phyloP scores from a whole-genome alignment of 2,888 invertebrate species.

The Leucoma salicis region DNA sequence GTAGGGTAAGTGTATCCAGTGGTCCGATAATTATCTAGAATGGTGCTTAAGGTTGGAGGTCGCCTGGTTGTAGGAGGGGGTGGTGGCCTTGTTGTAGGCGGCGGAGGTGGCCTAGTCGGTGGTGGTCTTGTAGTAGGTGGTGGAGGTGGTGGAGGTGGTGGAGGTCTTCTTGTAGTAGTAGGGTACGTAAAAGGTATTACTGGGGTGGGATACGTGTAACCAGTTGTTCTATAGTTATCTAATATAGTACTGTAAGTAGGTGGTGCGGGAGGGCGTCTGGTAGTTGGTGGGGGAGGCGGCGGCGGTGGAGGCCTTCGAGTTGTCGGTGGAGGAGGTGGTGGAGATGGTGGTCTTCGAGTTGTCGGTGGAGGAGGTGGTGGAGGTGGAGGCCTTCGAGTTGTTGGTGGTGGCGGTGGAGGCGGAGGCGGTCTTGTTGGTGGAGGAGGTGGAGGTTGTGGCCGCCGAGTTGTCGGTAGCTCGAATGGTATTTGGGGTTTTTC shows the following conservation, averaged over 20 bases:
- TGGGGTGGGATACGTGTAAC: constrained; percentile 34
- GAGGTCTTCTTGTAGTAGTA: constrained; percentile 12
- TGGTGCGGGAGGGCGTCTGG: constrained; percentile 16
- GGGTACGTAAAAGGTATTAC: constrained; percentile 23
- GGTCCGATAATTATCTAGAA: constrained; percentile 25
- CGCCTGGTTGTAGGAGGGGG: constrained; percentile 15
- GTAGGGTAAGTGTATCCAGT: constrained; percentile 37
- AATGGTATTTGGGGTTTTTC: constrained; percentile 39
- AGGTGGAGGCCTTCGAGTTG: constrained; percentile 15
- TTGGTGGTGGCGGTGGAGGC: constrained; percentile 13
- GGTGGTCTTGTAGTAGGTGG: constrained; percentile 14
- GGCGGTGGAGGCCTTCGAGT: constrained; percentile 30
- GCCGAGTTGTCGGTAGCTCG: constrained; percentile 29
- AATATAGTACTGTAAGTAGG: constrained; percentile 28
- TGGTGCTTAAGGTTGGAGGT: constrained; percentile 26
- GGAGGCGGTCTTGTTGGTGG: constrained; percentile 9
- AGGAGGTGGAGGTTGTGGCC: constrained; percentile 24
- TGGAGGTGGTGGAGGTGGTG: constrained; percentile 24
- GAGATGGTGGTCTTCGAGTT: constrained; percentile 18
- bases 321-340: constrained; percentile 16
- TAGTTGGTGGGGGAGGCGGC: constrained; percentile 9
- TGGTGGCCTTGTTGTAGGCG: constrained; percentile 24
- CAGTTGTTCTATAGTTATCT: constrained; percentile 32
- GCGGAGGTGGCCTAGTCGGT: constrained; percentile 29
- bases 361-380: constrained; percentile 29